Evolutionary conservation across 2,888 invertebrate genomes (phyloP).

Genomic region (Crocallis elinguaria): DNA sequence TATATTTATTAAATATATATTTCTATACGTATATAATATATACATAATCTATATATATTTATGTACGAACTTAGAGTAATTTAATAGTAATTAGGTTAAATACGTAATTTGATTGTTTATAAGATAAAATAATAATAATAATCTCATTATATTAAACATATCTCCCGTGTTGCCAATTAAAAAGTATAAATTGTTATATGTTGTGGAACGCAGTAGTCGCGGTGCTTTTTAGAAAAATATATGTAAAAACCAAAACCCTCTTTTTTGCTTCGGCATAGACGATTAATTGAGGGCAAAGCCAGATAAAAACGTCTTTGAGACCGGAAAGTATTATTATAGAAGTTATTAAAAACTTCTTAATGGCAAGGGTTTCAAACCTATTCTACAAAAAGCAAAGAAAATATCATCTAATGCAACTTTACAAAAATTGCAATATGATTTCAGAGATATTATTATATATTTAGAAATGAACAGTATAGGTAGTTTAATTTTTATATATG

Average conservation of each 20-base stretch:
- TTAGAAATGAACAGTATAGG: too few relatives aligned
- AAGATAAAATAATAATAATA: slow-evolving; percentile 21
- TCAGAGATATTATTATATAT: too few relatives aligned
- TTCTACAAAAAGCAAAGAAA: too few relatives aligned
- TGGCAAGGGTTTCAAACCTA: too few relatives aligned
- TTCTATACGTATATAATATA: not conserved
- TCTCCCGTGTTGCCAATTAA: slow-evolving; percentile 85
- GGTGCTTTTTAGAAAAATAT: slow-evolving; percentile 43
- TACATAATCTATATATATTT: not conserved
- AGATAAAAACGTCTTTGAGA: slow-evolving; percentile 11
- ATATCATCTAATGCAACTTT: too few relatives aligned
- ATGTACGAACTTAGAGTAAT: not conserved
- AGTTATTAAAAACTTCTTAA: not conserved
- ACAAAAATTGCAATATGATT: too few relatives aligned
- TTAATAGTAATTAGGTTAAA: not conserved
- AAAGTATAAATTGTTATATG: slow-evolving; percentile 57
- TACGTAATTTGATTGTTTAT: not conserved
- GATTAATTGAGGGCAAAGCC: slow-evolving; percentile 26
- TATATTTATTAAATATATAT: too few relatives aligned
- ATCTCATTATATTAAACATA: slow-evolving; percentile 58
- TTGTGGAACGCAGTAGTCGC: slow-evolving; percentile 49
- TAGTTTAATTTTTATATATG: too few relatives aligned
- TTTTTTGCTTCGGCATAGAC: slow-evolving; percentile 13
- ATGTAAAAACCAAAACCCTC: slow-evolving; percentile 6
- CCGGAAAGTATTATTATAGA: not conserved